These are phyloP conservation scores for Amphiprion clarkii DNA, from an alignment of 2,797 vertebrate species.

Conservation along the genomic window DNA sequence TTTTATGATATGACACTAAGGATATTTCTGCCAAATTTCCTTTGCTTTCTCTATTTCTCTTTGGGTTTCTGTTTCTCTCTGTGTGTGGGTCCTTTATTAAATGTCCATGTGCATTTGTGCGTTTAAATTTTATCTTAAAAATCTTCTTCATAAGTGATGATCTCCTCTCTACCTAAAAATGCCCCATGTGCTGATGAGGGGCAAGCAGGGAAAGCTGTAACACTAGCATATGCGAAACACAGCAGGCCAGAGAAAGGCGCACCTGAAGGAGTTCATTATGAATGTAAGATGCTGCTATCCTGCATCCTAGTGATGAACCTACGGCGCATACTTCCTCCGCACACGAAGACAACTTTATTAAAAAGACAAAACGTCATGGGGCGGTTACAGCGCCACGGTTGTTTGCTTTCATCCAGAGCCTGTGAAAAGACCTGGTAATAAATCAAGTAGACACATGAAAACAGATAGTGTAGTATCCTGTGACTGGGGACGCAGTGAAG, in stretches of 20 bases:
- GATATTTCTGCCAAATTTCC: no score
- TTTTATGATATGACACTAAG: no score
- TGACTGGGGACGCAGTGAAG: constrained; percentile 67
- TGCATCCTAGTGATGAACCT: constrained; percentile 31
- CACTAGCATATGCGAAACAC: background rate
- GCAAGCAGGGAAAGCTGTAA: constrained; percentile 23
- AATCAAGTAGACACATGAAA: constrained; percentile 81
- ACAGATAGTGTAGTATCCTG: constrained; percentile 76
- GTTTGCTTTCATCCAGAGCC: constrained; percentile 75
- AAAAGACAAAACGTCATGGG: constrained; percentile 70
- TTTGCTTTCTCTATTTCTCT: no score
- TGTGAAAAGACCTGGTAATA: constrained; percentile 73
- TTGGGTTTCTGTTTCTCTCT: no score
- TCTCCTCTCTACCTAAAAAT: background rate
- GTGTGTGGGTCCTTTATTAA: no score
- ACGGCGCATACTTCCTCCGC: constrained; percentile 37
- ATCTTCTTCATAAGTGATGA: background rate
- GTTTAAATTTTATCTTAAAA: background rate
- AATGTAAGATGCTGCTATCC: constrained; percentile 39
- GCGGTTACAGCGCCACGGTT: constrained; percentile 58
- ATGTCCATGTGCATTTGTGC: background rate
- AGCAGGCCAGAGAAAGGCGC: background rate
- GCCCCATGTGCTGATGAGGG: constrained; percentile 1
- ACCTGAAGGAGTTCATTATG: constrained; percentile 25
- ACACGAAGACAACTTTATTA: constrained; percentile 71